Evolutionary conservation across 1,140 invertebrate genomes (phyloP).

Genomic region (Bilobella aurantiaca): DNA sequence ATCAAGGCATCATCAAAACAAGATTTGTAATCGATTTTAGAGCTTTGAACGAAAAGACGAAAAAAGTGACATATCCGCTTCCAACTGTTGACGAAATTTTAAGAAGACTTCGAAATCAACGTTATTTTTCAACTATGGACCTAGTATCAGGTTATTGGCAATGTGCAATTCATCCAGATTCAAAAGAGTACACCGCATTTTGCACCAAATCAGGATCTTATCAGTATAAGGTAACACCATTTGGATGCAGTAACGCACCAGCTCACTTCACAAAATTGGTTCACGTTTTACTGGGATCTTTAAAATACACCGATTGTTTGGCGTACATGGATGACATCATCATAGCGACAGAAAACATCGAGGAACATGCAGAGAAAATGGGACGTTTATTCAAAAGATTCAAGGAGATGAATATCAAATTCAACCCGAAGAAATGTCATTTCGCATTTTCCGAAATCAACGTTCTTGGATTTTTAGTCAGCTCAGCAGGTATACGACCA

Average conservation of each 20-base stretch:
- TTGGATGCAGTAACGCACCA: constrained; percentile 35
- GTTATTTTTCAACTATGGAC: constrained; percentile 12
- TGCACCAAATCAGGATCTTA: constrained; percentile 27
- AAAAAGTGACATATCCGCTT: neutral
- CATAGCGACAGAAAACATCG: constrained; percentile 11
- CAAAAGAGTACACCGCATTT: constrained; percentile 38
- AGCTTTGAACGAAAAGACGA: constrained; percentile 11
- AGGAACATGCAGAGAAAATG: constrained; percentile 22
- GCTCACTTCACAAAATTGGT: constrained; percentile 32
- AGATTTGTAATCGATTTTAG: constrained; percentile 25
- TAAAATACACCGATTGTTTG: constrained; percentile 14
- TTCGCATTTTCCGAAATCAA: constrained; percentile 35
- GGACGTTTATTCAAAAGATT: constrained; percentile 20
- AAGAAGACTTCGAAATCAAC: neutral
- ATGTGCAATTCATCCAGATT: constrained; percentile 16
- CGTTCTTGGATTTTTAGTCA: constrained; percentile 36
- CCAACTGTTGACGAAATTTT: constrained; percentile 14
- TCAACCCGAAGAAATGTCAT: constrained; percentile 37
- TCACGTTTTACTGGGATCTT: constrained; percentile 11
- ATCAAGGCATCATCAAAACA: constrained; percentile 8
- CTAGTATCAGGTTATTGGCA: constrained; percentile 21
- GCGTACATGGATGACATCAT: constrained; percentile 28
- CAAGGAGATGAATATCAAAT: constrained; percentile 18
- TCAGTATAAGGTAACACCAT: constrained; percentile 35
- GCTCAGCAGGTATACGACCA: constrained; percentile 26